These are phyloP conservation scores for Chironex yamaguchii DNA, from an alignment of 30 jellyfish, hydroid and myxozoan genomes.

Conservation along the genomic window DNA sequence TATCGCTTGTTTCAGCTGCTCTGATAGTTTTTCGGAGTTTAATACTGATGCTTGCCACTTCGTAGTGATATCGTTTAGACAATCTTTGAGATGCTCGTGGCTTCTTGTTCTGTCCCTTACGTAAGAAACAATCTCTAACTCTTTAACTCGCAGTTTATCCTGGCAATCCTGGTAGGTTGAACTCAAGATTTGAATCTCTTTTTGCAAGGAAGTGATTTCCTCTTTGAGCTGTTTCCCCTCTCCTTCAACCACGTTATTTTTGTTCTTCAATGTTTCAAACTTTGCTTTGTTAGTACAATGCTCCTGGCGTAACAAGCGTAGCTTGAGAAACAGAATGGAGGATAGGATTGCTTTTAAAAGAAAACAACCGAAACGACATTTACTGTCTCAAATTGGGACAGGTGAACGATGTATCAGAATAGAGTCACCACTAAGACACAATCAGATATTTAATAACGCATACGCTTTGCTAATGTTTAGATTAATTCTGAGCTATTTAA, in stretches of 20 bases:
- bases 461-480: no score
- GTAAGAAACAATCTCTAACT: background rate
- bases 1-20: background rate
- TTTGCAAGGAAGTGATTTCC: background rate
- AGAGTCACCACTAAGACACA: no score
- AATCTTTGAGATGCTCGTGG: background rate
- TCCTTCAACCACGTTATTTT: background rate
- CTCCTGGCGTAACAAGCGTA: background rate
- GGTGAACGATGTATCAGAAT: no score
- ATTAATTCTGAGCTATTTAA: no score
- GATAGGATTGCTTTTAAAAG: no score
- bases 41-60: background rate
- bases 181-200: no score
- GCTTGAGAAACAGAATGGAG: background rate
- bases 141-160: background rate
- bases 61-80: background rate
- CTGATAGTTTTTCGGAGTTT: background rate
- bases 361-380: no score
- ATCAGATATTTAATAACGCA: no score
- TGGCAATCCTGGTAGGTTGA: background rate
- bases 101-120: background rate
- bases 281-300: background rate
- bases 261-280: no score
- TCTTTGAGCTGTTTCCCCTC: background rate
- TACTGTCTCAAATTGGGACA: no score